Conservation (phyloP, 1,140 invertebrate genomes). For the Ladona fulva region DNA sequence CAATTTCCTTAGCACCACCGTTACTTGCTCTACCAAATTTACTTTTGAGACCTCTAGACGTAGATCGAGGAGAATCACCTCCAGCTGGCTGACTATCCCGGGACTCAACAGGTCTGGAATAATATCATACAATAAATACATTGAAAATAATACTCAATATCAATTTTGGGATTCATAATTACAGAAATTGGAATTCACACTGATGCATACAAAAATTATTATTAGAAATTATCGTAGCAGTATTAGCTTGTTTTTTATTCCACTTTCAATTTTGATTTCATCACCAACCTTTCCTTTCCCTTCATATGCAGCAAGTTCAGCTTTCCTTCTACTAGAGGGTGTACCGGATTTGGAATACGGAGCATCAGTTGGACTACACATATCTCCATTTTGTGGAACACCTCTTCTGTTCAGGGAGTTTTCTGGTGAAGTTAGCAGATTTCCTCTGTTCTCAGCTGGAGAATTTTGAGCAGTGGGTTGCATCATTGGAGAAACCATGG, state of each 20-base stretch:
- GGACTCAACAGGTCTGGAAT: not conserved
- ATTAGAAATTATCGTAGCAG: no score
- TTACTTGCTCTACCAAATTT: not conserved
- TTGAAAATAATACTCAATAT: no score
- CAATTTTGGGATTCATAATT: no score
- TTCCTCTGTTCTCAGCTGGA: not conserved
- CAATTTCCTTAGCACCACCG: not conserved
- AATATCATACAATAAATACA: not conserved
- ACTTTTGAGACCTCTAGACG: not conserved
- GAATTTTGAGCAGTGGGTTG: conserved; percentile 1
- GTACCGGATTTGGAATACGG: not conserved
- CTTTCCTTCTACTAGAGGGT: not conserved
- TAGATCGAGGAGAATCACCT: not conserved
- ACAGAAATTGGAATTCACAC: no score
- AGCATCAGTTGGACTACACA: not conserved
- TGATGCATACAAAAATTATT: no score
- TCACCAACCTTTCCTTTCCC: not conserved
- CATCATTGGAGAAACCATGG: conserved; percentile 67
- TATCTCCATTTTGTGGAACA: not conserved
- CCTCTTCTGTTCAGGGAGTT: not conserved
- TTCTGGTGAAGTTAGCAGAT: not conserved
- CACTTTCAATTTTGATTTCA: no score
- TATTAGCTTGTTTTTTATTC: no score
- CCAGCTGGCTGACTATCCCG: not conserved
- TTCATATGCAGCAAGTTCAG: not conserved